Conservation (phyloP, 2,888 invertebrate genomes). For the Aplocera efformata region DNA sequence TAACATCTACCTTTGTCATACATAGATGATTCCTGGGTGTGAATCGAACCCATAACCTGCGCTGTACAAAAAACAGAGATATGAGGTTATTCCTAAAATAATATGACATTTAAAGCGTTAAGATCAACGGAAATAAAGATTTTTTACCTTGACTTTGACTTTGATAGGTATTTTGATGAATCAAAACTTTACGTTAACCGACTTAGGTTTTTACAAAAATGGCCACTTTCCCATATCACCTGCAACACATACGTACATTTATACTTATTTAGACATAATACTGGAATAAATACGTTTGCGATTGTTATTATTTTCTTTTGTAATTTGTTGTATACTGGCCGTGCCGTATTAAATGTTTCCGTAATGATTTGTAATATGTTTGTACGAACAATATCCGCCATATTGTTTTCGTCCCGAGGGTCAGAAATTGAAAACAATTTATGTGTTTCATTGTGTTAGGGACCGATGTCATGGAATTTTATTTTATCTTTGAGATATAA, state of each 20-base stretch:
- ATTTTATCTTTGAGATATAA: too few species aligned
- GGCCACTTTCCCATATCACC: slow-evolving; percentile 20
- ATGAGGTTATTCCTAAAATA: too few species aligned
- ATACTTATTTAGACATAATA: slow-evolving; percentile 56
- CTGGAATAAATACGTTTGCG: slow-evolving; percentile 57
- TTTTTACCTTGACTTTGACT: too few species aligned
- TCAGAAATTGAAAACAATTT: slow-evolving; percentile 26
- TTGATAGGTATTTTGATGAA: too few species aligned
- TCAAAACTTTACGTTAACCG: too few species aligned
- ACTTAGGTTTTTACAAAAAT: slow-evolving; percentile 21
- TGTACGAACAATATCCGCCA: slow-evolving; percentile 17
- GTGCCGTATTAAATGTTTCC: slow-evolving; percentile 25
- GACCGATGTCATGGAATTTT: background rate
- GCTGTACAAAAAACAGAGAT: too few species aligned
- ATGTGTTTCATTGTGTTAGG: slow-evolving; percentile 20
- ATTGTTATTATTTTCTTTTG: slow-evolving; percentile 53
- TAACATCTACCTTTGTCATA: too few species aligned
- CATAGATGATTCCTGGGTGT: too few species aligned
- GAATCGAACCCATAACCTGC: too few species aligned
- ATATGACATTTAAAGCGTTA: too few species aligned
- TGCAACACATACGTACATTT: slow-evolving; percentile 43
- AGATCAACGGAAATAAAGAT: too few species aligned
- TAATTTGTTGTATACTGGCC: slow-evolving; percentile 45
- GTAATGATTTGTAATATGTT: slow-evolving; percentile 27
- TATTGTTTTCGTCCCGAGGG: slow-evolving; percentile 24